Evolutionary conservation across 2,113 vertebrate species (phyloP).

Genomic region (Pachycephala philippinensis): DNA sequence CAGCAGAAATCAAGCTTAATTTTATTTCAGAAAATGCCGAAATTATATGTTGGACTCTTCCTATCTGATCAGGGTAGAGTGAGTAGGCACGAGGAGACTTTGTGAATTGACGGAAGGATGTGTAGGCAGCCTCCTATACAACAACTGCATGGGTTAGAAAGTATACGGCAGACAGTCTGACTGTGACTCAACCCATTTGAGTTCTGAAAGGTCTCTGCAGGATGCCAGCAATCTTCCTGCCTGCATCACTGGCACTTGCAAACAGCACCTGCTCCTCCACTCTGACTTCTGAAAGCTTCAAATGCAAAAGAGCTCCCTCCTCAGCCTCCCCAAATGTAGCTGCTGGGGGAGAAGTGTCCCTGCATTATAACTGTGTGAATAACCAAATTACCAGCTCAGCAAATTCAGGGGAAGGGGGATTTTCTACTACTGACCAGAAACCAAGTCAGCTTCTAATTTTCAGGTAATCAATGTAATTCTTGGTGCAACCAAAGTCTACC

Average conservation of each 20-base stretch:
- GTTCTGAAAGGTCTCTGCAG: constrained; percentile 40
- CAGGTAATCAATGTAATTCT: not conserved
- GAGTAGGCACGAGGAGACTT: constrained; percentile 27
- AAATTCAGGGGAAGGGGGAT: not conserved
- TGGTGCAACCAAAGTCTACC: not conserved
- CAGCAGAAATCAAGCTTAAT: not conserved
- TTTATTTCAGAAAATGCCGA: constrained; percentile 18
- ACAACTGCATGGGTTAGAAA: constrained; percentile 21
- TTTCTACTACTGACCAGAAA: not conserved
- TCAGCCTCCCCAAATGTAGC: not conserved
- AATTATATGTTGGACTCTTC: not conserved
- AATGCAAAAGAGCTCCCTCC: not conserved
- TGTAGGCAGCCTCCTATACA: constrained; percentile 55
- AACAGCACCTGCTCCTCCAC: constrained; percentile 18
- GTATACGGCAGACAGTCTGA: not conserved
- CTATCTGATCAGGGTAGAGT: constrained; percentile 17
- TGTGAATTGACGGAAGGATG: constrained; percentile 44
- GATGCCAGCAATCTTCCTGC: not conserved
- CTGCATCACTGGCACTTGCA: not conserved
- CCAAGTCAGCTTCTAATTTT: not conserved
- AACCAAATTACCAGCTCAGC: not conserved
- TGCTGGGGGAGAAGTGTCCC: not conserved
- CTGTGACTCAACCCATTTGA: constrained; percentile 42
- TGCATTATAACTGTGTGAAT: not conserved
- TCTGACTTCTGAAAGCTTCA: not conserved